phyloP scores from a whole-genome alignment of 2,888 invertebrate genomes.

The Atethmia centrago region DNA sequence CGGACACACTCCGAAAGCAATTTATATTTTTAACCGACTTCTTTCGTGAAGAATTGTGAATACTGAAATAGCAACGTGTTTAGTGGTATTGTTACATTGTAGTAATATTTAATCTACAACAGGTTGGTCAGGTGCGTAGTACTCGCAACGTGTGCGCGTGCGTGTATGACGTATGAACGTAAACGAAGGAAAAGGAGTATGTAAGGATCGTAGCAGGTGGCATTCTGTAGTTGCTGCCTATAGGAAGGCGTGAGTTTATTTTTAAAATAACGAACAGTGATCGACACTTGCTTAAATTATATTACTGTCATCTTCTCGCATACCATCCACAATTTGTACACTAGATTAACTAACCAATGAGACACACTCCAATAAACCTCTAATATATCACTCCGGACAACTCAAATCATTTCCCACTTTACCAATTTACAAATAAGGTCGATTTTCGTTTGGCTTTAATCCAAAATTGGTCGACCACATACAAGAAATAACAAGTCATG shows the following conservation, averaged over 20 bases:
- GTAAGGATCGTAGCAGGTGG: background rate
- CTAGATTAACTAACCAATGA: slow-evolving; percentile 60
- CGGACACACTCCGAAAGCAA: background rate
- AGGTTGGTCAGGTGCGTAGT: background rate
- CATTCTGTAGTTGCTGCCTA: background rate
- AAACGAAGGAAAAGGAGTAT: background rate
- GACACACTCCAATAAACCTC: slow-evolving; percentile 63
- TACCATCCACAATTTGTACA: slow-evolving; percentile 43
- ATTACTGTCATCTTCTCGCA: slow-evolving; percentile 24
- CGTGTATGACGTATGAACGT: background rate
- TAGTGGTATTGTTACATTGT: background rate
- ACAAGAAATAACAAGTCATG: slow-evolving; percentile 73
- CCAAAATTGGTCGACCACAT: slow-evolving; percentile 58
- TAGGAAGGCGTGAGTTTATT: background rate
- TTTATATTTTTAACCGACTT: background rate
- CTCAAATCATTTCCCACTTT: slow-evolving; percentile 16
- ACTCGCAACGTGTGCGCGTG: background rate
- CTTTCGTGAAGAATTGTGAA: background rate
- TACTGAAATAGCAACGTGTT: background rate
- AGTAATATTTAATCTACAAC: background rate
- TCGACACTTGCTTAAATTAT: slow-evolving; percentile 13
- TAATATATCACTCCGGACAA: slow-evolving; percentile 35
- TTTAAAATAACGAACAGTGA: background rate
- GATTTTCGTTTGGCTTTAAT: slow-evolving; percentile 7
- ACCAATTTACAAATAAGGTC: background rate